Base-by-base conservation (phyloP, 2,797 vertebrate species). In the Geotrypetes seraphini region DNA sequence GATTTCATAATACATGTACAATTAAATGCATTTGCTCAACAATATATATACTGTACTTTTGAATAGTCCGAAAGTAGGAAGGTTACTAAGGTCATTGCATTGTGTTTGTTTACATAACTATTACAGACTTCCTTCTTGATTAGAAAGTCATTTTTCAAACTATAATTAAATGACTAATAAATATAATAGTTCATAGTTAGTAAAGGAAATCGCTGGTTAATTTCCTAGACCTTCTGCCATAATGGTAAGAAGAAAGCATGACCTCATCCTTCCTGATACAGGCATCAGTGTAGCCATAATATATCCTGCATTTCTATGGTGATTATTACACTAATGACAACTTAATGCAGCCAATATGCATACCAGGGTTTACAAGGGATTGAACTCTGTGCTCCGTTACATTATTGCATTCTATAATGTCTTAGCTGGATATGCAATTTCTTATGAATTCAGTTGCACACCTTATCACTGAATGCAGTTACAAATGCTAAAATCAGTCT, bases 81-180 rank as follows among this genome's bases (percentile, higher is more conserved):
- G 40, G 21, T 11, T 47, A 34, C 10, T 68, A 36, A 59, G 69
- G 56, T 66, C 52, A 37, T 58, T 45, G 26, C 14, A 31, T 11
- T 17, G 58, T 65, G 61, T 33, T 60, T 4, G 50, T 59, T 71
- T 72, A 54, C 53, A 44, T 63, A 43, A 63, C 65, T 70, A 39
- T 56, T 65, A 54, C 59, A 17, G 67, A 39, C 12, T 61, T 25
- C 25, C 12, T 57, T 35, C 16, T 42, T 31, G 38, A 58, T 50
- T 50, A 61, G 37, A 63, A 64, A 53, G 51, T 59, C 2, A 50
- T 55, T 64, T 69, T 23, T 68, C 24, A 68, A 57, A 50, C 66
- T 10, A 45, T 63, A 66, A 67, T 67, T 62, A 66, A 71, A 44
- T 60, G 9, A 63, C 28, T 66, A 66, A 63, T 33, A 67, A 69